phyloP scores from a whole-genome alignment of 1,140 invertebrate species.

The Macrobrachium nipponense region DNA sequence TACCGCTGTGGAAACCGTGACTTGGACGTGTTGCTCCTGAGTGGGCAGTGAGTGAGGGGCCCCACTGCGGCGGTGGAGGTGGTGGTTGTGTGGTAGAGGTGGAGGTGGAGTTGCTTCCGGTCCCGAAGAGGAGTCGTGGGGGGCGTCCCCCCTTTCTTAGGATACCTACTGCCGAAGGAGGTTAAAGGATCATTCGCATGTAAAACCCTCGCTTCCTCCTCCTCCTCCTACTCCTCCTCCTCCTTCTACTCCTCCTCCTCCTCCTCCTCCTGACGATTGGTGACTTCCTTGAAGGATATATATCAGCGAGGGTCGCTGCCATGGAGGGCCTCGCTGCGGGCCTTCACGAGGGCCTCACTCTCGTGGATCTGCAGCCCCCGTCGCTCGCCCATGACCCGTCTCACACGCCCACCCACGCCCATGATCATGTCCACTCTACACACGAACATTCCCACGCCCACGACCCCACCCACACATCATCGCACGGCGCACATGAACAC shows the following conservation, averaged over 20 bases:
- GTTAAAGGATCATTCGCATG: too few relatives aligned
- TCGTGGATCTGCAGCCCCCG: slow-evolving; percentile 49
- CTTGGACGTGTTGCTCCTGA: slow-evolving; percentile 25
- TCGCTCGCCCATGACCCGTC: slow-evolving; percentile 42
- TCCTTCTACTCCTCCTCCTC: too few relatives aligned
- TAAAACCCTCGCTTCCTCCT: too few relatives aligned
- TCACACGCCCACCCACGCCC: slow-evolving; percentile 40
- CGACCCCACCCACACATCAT: not conserved
- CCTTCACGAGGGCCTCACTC: slow-evolving; percentile 49
- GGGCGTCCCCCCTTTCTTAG: not conserved
- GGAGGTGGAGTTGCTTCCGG: not conserved
- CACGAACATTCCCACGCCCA: slow-evolving; percentile 30
- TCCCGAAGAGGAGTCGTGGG: not conserved
- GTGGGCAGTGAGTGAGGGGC: not conserved
- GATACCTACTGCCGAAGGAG: too few relatives aligned
- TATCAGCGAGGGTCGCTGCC: not conserved
- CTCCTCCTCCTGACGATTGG: too few relatives aligned
- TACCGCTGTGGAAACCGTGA: slow-evolving; percentile 51
- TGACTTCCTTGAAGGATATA: too few relatives aligned
- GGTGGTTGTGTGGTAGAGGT: not conserved
- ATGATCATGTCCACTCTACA: slow-evolving; percentile 14
- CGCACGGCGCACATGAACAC: slow-evolving; percentile 27
- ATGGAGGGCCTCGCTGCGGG: slow-evolving; percentile 52
- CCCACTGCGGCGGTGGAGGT: not conserved
- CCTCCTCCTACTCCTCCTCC: too few relatives aligned